Evolutionary conservation across 2,888 invertebrate species (phyloP).

Genomic region (Caenorhabditis imperialis): DNA sequence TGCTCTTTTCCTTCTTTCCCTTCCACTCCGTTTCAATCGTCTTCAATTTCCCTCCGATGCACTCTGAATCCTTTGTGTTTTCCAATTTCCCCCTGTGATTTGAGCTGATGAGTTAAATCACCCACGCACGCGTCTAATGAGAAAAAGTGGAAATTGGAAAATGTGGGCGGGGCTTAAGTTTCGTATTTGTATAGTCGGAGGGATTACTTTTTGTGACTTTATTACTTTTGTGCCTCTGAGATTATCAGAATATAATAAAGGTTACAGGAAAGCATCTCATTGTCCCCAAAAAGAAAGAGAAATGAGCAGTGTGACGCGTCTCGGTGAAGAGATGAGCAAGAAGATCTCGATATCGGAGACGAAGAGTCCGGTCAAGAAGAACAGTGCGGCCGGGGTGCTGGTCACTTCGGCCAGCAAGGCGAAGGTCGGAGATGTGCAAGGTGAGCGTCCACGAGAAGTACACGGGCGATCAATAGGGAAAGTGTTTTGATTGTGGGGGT

Average conservation of each 20-base stretch:
- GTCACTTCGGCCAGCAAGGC: conserved; percentile 22
- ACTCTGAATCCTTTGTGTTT: conserved; percentile 11
- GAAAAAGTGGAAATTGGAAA: conserved; percentile 1
- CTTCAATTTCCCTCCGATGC: background rate
- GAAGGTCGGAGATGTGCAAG: conserved; percentile 35
- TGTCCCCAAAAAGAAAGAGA: background rate
- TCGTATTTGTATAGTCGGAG: too few relatives aligned
- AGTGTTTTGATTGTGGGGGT: too few relatives aligned
- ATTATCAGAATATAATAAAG: background rate
- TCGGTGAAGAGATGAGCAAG: conserved; percentile 54
- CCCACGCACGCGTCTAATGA: background rate
- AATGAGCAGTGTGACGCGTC: conserved; percentile 41
- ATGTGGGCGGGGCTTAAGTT: too few relatives aligned
- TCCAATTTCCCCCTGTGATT: background rate
- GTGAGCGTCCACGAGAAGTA: conserved; percentile 2
- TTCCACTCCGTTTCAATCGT: background rate
- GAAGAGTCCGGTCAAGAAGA: conserved; percentile 42
- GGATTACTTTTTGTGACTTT: too few relatives aligned
- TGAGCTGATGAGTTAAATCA: too few relatives aligned
- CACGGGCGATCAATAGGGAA: too few relatives aligned
- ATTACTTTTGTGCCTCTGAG: background rate
- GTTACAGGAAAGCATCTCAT: too few relatives aligned
- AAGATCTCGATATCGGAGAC: conserved; percentile 47
- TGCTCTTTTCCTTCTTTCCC: background rate
- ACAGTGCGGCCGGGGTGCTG: conserved; percentile 30